Percentiles rank a stretch among this genome's conserved stretches.
These are phyloP conservation scores for Drosophila truncata DNA, from an alignment of 1,140 invertebrate genomes.

Conservation along the genomic window DNA sequence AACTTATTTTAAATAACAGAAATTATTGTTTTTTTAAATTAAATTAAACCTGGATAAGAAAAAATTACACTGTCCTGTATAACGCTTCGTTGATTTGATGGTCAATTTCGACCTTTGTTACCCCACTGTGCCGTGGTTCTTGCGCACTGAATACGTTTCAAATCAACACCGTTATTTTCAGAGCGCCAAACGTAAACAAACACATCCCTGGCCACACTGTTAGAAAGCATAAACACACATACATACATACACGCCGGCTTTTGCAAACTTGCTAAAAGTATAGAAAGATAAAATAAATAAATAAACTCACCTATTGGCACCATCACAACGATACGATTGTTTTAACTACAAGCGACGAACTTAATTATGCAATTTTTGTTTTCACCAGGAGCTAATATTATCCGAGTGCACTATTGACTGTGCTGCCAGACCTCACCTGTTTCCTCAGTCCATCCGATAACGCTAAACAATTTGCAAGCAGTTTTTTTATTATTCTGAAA, in stretches of 20 bases:
- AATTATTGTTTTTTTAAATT: too few species aligned
- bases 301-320: background rate
- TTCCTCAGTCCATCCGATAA: too few species aligned
- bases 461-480: background rate
- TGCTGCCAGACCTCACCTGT: too few species aligned
- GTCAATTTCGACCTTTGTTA: background rate
- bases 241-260: conserved; percentile 11
- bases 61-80: too few species aligned
- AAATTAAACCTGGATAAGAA: too few species aligned
- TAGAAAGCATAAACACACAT: background rate
- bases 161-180: conserved; percentile 24
- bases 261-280: background rate
- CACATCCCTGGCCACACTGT: background rate
- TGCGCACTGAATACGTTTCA: conserved; percentile 52
- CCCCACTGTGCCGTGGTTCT: conserved; percentile 19
- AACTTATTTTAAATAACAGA: too few species aligned
- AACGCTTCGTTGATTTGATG: background rate
- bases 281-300: too few species aligned
- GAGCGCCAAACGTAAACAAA: conserved; percentile 31
- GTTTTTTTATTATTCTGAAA: background rate
- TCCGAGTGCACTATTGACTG: too few species aligned
- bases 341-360: background rate
- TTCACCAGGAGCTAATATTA: too few species aligned
- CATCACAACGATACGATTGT: background rate
- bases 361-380: background rate